A percentile compares a stretch with the other conserved stretches of the same genome.
phyloP scores from a whole-genome alignment of 2,113 vertebrate species.

The Centrocercus urophasianus region DNA sequence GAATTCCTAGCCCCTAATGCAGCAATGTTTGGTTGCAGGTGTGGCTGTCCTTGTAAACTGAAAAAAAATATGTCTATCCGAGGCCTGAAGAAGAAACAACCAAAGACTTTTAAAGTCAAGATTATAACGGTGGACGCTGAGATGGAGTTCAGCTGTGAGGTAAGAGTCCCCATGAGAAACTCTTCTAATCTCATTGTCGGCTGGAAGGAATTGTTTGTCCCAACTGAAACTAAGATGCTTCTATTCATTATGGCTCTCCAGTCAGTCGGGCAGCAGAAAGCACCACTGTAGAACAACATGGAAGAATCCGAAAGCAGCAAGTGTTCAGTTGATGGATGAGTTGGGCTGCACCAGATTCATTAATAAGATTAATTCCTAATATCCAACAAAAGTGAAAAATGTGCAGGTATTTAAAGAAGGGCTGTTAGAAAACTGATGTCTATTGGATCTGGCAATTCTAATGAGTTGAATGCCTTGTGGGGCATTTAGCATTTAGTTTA shows the following conservation, averaged over 20 bases:
- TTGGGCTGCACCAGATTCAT: background rate
- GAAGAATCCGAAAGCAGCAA: background rate
- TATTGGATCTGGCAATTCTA: background rate
- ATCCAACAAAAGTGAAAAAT: background rate
- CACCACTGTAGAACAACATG: background rate
- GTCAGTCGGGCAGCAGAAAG: background rate
- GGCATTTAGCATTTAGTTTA: background rate
- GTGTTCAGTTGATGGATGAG: background rate
- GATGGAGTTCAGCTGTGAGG: conserved; percentile 95
- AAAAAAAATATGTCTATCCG: conserved; percentile 86
- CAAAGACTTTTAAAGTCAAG: conserved; percentile 94
- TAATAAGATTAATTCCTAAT: background rate
- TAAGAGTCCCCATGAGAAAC: conserved; percentile 43
- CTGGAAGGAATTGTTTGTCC: no score
- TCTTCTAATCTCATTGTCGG: no score
- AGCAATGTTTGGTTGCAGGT: conserved; percentile 14
- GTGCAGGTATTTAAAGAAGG: background rate
- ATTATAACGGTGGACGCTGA: conserved; percentile 92
- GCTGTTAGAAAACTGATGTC: background rate
- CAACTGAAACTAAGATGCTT: background rate
- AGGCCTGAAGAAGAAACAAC: conserved; percentile 92
- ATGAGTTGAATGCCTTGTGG: background rate
- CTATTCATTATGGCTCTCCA: background rate
- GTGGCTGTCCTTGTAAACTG: conserved; percentile 10
- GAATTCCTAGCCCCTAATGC: background rate